Evolutionary conservation across 2,888 invertebrate genomes (phyloP).

Genomic region (Polydrusus pterygomalis): DNA sequence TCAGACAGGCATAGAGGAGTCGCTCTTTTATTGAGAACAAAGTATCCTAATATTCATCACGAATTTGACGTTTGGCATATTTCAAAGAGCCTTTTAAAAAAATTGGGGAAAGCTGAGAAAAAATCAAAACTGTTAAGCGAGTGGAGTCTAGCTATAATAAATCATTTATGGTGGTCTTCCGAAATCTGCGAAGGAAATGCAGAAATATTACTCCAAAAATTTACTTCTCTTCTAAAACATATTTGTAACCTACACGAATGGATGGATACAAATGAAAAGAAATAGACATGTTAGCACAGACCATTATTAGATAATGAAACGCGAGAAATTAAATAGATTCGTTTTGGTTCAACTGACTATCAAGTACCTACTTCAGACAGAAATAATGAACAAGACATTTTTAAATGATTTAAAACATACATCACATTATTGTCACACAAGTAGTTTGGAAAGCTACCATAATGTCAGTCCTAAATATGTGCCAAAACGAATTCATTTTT

Average conservation of each 20-base stretch:
- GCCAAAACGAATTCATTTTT: background rate
- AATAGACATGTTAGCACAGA: background rate
- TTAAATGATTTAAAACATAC: background rate
- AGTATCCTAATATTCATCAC: too few species aligned
- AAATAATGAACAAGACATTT: background rate
- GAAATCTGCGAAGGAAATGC: background rate
- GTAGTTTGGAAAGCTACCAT: background rate
- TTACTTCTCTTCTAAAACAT: background rate
- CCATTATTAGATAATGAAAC: background rate
- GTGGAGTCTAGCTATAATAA: background rate
- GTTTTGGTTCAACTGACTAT: background rate
- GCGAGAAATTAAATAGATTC: background rate
- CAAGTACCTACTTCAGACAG: background rate
- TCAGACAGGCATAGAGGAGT: too few species aligned
- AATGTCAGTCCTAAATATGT: background rate
- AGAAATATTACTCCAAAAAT: background rate
- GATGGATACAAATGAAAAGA: background rate
- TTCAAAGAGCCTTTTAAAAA: background rate
- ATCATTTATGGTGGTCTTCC: background rate
- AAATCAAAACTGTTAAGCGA: background rate
- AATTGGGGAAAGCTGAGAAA: background rate
- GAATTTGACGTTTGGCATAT: background rate
- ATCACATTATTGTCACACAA: background rate
- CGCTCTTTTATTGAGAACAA: too few species aligned
- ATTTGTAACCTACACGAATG: background rate